These are phyloP conservation scores for Ictalurus punctatus DNA, from an alignment of 2,113 vertebrate species.

Conservation along the genomic window DNA sequence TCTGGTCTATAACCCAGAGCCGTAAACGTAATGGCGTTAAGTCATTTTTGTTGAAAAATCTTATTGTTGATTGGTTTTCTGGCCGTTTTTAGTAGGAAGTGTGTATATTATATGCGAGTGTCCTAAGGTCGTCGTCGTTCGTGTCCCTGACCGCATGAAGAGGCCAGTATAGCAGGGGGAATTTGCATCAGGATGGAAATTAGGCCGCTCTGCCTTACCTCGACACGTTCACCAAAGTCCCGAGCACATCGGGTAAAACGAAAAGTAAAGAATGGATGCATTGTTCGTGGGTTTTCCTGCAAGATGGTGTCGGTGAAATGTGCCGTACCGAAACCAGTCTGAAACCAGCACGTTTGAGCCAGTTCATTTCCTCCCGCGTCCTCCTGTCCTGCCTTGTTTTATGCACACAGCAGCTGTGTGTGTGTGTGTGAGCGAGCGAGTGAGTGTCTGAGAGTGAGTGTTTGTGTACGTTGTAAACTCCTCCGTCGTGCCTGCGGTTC, in stretches of 20 bases:
- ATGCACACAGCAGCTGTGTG: not conserved
- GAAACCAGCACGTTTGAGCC: not conserved
- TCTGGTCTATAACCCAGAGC: too few species aligned
- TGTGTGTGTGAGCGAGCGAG: not conserved
- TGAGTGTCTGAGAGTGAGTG: not conserved
- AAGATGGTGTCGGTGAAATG: not conserved
- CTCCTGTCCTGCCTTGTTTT: not conserved
- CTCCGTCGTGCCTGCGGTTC: constrained; percentile 23
- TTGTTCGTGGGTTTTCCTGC: not conserved
- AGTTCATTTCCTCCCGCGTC: not conserved
- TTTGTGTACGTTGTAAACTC: constrained; percentile 15
- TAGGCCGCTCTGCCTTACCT: not conserved
- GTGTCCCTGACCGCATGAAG: constrained; percentile 19
- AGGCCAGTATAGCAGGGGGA: not conserved
- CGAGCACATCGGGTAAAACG: not conserved
- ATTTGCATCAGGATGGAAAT: constrained; percentile 40
- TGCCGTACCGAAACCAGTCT: not conserved
- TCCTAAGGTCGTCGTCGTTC: not conserved
- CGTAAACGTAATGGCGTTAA: not conserved
- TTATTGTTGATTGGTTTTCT: not conserved
- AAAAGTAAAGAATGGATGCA: not conserved
- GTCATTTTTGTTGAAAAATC: not conserved
- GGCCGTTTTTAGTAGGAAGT: not conserved
- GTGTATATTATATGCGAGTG: not conserved
- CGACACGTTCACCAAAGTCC: not conserved